A percentile compares a stretch with the other conserved stretches of the same genome.
phyloP scores from a whole-genome alignment of 2,113 vertebrate species.

The Spheniscus mendiculus region DNA sequence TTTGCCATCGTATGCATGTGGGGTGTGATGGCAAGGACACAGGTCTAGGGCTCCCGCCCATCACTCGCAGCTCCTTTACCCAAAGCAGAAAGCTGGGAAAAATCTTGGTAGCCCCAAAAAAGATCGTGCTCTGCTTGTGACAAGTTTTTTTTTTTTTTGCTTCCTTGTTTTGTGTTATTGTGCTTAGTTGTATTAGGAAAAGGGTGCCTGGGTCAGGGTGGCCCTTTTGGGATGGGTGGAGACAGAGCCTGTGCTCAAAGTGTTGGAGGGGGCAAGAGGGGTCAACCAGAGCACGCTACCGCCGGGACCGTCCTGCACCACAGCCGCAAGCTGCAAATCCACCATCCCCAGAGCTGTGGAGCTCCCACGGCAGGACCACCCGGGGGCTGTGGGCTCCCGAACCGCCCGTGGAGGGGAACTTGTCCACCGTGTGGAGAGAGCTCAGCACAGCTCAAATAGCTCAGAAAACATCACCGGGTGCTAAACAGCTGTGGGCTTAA shows the following conservation, averaged over 20 bases:
- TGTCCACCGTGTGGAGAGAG: rapidly evolving
- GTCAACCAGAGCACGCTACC: background rate
- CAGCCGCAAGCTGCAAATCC: background rate
- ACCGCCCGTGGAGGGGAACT: rapidly evolving
- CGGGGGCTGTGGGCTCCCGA: rapidly evolving
- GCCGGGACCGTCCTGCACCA: rapidly evolving
- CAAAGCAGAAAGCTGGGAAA: background rate
- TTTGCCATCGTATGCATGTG: rapidly evolving
- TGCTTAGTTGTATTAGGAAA: background rate
- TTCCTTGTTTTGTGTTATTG: background rate
- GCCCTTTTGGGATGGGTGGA: background rate
- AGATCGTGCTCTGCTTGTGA: background rate
- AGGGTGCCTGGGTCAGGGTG: background rate
- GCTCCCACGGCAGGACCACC: background rate
- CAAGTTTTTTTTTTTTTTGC: background rate
- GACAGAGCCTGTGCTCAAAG: background rate
- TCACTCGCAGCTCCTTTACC: rapidly evolving
- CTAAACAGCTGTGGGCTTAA: background rate
- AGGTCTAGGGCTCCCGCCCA: rapidly evolving
- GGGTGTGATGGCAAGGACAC: rapidly evolving
- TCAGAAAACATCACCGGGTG: background rate
- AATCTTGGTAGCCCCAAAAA: rapidly evolving
- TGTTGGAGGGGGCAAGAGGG: background rate
- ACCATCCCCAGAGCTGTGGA: background rate
- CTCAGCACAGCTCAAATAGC: background rate